Percentiles rank a stretch among this genome's conserved stretches.
Conservation (phyloP, 1,140 invertebrate genomes). For the Homarus americanus region DNA sequence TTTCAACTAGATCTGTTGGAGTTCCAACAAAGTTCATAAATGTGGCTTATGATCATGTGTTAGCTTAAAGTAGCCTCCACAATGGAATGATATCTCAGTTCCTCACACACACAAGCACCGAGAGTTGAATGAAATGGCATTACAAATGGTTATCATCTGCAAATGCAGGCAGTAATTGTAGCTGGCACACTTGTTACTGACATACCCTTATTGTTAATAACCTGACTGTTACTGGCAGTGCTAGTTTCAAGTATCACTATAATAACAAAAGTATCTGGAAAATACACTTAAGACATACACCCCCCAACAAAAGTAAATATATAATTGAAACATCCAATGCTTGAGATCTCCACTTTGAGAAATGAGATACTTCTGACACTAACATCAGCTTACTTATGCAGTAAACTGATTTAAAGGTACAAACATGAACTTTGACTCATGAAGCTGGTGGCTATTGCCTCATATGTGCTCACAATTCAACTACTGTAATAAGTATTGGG, state of each 20-base stretch:
- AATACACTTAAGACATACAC: slow-evolving; percentile 50
- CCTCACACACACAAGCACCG: slow-evolving; percentile 55
- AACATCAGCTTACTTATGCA: neutral
- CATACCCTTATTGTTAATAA: slow-evolving; percentile 66
- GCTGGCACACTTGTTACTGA: slow-evolving; percentile 62
- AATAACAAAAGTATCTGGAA: slow-evolving; percentile 61
- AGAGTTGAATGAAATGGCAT: slow-evolving; percentile 41
- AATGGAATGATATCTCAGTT: slow-evolving; percentile 16
- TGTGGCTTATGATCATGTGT: slow-evolving; percentile 23
- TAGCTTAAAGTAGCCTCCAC: slow-evolving; percentile 19
- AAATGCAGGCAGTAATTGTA: slow-evolving; percentile 61
- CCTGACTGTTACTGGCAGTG: slow-evolving; percentile 67
- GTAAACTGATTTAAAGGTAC: neutral
- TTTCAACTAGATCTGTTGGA: slow-evolving; percentile 32
- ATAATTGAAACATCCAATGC: slow-evolving; percentile 47
- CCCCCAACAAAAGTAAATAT: neutral
- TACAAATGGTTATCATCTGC: slow-evolving; percentile 52
- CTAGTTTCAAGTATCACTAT: slow-evolving; percentile 67
- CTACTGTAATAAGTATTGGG: slow-evolving; percentile 41
- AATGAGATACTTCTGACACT: slow-evolving; percentile 13
- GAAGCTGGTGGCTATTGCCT: slow-evolving; percentile 1
- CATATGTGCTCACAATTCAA: slow-evolving; percentile 23
- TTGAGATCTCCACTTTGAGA: slow-evolving; percentile 49
- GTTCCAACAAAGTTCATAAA: slow-evolving; percentile 32
- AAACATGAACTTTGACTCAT: neutral